Evolutionary conservation across 2,113 vertebrate species (phyloP).

Genomic region (Oriolus oriolus): DNA sequence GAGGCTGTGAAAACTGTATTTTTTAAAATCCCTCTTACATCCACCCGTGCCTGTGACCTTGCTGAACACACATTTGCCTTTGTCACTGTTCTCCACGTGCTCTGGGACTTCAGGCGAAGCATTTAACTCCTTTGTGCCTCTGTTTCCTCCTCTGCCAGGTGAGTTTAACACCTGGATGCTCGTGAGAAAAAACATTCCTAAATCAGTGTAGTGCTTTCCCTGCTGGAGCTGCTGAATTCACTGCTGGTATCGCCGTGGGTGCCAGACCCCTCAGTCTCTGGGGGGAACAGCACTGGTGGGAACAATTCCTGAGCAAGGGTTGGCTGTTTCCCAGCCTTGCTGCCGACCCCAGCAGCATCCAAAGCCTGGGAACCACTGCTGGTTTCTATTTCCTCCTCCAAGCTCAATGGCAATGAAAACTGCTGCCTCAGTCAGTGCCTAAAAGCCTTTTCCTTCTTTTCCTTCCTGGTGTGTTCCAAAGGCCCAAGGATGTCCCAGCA

Average conservation of each 20-base stretch:
- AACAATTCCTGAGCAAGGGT: not conserved
- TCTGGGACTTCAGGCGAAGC: not conserved
- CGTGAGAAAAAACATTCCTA: not conserved
- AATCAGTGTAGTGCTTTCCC: not conserved
- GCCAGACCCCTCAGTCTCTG: not conserved
- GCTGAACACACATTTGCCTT: not conserved
- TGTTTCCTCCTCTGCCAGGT: not conserved
- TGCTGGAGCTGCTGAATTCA: not conserved
- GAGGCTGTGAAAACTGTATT: slow-evolving; percentile 4
- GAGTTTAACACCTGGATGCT: not conserved
- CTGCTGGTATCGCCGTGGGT: fast-evolving
- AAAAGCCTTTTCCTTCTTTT: not conserved
- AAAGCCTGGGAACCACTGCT: not conserved
- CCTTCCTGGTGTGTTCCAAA: not conserved
- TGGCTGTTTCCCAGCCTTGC: not conserved
- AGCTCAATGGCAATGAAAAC: not conserved
- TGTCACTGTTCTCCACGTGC: not conserved
- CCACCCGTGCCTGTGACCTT: not conserved
- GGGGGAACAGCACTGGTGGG: not conserved
- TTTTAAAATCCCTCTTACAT: not conserved
- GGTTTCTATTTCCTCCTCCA: not conserved
- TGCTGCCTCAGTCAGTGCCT: not conserved
- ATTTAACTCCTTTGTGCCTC: not conserved
- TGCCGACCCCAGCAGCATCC: not conserved
- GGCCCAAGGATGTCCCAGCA: not conserved